phyloP scores from a whole-genome alignment of 2,888 invertebrate species.

The Eupsilia transversa region DNA sequence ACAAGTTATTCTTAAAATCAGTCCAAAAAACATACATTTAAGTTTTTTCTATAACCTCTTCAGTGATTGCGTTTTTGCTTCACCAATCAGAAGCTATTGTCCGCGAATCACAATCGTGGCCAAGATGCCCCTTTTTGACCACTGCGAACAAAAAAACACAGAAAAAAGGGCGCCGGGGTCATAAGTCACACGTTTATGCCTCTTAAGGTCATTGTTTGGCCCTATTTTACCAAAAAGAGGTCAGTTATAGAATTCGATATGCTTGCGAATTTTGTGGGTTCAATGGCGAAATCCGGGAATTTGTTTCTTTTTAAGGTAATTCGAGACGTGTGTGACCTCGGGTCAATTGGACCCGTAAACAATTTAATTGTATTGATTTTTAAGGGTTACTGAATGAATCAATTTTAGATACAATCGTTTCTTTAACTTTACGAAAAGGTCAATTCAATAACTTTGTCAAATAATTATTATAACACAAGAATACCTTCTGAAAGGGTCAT shows the following conservation, averaged over 20 bases:
- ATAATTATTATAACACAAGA: not conserved
- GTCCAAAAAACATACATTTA: slow-evolving; percentile 44
- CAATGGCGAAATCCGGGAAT: slow-evolving; percentile 75
- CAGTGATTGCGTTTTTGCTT: slow-evolving; percentile 76
- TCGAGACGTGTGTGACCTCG: slow-evolving; percentile 85
- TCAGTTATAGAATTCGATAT: slow-evolving; percentile 77
- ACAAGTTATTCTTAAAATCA: slow-evolving; percentile 43
- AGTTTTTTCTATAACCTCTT: slow-evolving; percentile 54
- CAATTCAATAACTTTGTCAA: slow-evolving; percentile 8
- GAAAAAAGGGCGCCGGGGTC: slow-evolving; percentile 78
- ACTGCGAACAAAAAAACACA: slow-evolving; percentile 71
- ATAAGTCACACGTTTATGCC: slow-evolving; percentile 76
- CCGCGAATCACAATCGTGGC: slow-evolving; percentile 76
- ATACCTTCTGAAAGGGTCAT: not conserved
- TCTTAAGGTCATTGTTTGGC: slow-evolving; percentile 74
- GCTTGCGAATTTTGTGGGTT: slow-evolving; percentile 76
- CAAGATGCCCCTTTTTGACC: slow-evolving; percentile 83
- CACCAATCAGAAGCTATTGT: slow-evolving; percentile 86
- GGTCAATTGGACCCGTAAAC: slow-evolving; percentile 76
- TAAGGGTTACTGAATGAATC: slow-evolving; percentile 50
- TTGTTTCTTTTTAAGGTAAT: slow-evolving; percentile 78
- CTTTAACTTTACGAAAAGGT: slow-evolving; percentile 24
- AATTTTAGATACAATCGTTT: slow-evolving; percentile 47
- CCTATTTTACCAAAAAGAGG: slow-evolving; percentile 75
- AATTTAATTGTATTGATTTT: slow-evolving; percentile 58